A percentile compares a stretch with the other conserved stretches of the same genome.
These are phyloP conservation scores for Peromyscus leucopus DNA, from an alignment of 2,113 vertebrate species.

Conservation along the genomic window DNA sequence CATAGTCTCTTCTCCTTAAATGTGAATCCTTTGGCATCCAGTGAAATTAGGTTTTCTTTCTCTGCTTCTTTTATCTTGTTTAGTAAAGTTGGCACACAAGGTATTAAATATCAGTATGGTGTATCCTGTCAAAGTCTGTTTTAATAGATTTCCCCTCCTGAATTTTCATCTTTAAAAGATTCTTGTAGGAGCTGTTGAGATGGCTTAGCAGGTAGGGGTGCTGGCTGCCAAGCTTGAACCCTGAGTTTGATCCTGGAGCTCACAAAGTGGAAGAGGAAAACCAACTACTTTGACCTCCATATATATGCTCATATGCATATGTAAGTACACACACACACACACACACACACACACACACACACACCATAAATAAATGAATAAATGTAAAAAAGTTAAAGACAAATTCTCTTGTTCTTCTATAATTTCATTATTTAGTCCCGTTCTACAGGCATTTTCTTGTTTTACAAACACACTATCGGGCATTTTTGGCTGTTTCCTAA, in stretches of 20 bases:
- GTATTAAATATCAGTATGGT: background rate
- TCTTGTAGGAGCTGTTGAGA: background rate
- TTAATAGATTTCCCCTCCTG: background rate
- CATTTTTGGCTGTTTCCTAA: background rate
- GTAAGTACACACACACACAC: background rate
- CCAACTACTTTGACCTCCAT: background rate
- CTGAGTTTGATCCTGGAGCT: background rate
- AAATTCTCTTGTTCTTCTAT: background rate
- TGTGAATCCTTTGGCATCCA: conserved; percentile 1
- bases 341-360: background rate
- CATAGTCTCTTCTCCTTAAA: conserved; percentile 26
- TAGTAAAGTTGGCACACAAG: background rate
- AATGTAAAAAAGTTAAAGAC: background rate
- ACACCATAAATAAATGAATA: background rate
- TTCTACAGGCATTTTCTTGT: background rate
- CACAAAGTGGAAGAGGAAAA: background rate
- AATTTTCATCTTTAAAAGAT: background rate
- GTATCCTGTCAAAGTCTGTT: background rate
- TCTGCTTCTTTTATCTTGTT: background rate
- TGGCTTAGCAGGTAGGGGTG: background rate
- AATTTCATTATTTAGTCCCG: background rate
- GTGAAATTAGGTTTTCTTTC: conserved; percentile 21
- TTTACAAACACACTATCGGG: background rate
- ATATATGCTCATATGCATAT: background rate
- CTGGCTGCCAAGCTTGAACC: background rate